Conservation (phyloP, 1,140 invertebrate genomes). For the Drosophila micromelanica region DNA sequence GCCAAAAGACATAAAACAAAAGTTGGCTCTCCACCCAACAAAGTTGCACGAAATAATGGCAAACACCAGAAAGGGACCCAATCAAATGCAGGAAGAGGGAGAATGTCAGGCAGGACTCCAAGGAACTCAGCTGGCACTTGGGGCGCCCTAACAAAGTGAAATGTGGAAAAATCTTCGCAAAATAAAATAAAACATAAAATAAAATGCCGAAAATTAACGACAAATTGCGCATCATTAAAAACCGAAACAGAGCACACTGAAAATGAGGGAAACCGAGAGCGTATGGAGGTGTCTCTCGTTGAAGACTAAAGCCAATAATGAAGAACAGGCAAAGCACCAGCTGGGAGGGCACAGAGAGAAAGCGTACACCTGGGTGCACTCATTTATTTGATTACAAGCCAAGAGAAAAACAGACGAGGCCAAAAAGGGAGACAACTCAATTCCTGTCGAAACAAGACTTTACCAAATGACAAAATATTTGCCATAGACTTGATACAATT, state of each 20-base stretch:
- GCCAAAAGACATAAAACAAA: slow-evolving; percentile 74
- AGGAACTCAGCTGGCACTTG: slow-evolving; percentile 45
- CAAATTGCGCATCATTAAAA: slow-evolving; percentile 80
- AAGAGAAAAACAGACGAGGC: slow-evolving; percentile 51
- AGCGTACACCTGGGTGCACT: slow-evolving; percentile 65
- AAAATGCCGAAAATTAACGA: slow-evolving; percentile 80
- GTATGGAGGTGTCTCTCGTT: not conserved
- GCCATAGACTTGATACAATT: slow-evolving; percentile 22
- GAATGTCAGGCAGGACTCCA: not conserved
- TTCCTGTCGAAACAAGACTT: slow-evolving; percentile 11
- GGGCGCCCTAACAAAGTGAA: slow-evolving; percentile 10
- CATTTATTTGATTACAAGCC: slow-evolving; percentile 79
- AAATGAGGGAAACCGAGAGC: not conserved
- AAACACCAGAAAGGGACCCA: slow-evolving; percentile 31
- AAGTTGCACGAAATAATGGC: slow-evolving; percentile 44
- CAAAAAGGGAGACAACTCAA: slow-evolving; percentile 11
- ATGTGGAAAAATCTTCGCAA: slow-evolving; percentile 46
- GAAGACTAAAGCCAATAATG: slow-evolving; percentile 40
- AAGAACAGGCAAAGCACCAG: slow-evolving; percentile 31
- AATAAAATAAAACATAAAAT: slow-evolving; percentile 73
- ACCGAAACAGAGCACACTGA: slow-evolving; percentile 38
- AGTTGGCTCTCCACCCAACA: slow-evolving; percentile 10
- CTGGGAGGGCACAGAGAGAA: not conserved
- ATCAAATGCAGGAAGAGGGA: slow-evolving; percentile 11
- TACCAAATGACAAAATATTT: slow-evolving; percentile 38